Evolutionary conservation across 2,888 invertebrate species (phyloP), one percentile per base, ranked within the genome.

Genomic region (Neoscelio sp.): DNA sequence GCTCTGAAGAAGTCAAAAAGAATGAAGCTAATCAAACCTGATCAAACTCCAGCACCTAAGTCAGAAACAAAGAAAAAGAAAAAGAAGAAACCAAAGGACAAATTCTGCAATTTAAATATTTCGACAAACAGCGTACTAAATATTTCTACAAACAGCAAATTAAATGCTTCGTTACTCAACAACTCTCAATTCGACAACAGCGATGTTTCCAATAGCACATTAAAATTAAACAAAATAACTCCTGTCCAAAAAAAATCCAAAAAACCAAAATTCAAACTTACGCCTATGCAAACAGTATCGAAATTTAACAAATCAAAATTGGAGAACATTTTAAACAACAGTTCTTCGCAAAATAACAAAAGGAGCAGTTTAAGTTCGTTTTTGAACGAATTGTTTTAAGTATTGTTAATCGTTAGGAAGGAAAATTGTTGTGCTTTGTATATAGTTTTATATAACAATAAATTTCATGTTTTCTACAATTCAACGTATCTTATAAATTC

Each of bases 91-190:
- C 85, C 82, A 10, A 91, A 87, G 77, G 91, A 92, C 75, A 90
- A 86, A 83, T 91, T 89, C 56, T 91, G 91, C 64, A 91, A 92
- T 38, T 87, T 92, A 50, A 90, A 90, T 65, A 67, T 87, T 77
- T 81, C 85, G n/a, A 5, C 2, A 7, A 65, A 71, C n/a, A 54
- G 2, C 1, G 46, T 12, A 44, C 23, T 40, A 12, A 50, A 62
- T 38, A 7, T 7, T 18, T 33, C 50, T n/a, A n/a, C n/a, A n/a
- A 65, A 71, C n/a, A 54, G 2, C 1, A 56, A 12, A 44, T 33
- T 40, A 12, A 50, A 62, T 38, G 2, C 10, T 18, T 33, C 50
- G 7, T 10, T n/a, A 13, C 0, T 64, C 0, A 73, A 64, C 38
- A 28, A 18, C 23, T 44, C 71, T 5, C 18, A n/a, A 13, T 12